Evolutionary conservation across 2,888 invertebrate species (phyloP).

Genomic region (Pegoplata infirma): DNA sequence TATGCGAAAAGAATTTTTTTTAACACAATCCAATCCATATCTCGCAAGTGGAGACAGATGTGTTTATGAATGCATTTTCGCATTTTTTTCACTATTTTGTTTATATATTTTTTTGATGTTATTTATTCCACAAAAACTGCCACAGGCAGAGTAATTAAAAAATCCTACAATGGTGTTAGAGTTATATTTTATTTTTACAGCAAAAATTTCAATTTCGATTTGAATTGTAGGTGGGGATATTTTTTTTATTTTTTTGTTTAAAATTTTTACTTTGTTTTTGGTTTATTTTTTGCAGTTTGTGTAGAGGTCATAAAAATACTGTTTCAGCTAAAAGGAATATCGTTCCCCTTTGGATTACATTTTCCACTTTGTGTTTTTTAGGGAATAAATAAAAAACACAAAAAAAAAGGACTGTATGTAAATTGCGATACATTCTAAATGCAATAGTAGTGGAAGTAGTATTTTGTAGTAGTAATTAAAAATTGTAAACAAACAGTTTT

Average conservation of each 20-base stretch:
- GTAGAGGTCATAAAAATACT: constrained; percentile 51
- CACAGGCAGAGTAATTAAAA: constrained; percentile 53
- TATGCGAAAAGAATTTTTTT: too few species aligned
- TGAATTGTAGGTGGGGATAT: constrained; percentile 27
- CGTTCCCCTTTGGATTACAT: constrained; percentile 24
- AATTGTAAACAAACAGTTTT: constrained; percentile 13
- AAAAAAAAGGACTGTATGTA: too few species aligned
- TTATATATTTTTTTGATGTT: too few species aligned
- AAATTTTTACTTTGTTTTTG: constrained; percentile 10
- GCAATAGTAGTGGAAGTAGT: too few species aligned
- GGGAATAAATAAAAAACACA: too few species aligned
- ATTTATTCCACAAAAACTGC: constrained; percentile 37
- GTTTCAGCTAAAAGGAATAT: constrained; percentile 34
- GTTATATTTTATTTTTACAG: constrained; percentile 36
- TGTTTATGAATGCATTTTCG: neutral
- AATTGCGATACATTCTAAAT: too few species aligned
- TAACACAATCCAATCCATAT: too few species aligned
- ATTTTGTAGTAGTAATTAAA: constrained; percentile 1
- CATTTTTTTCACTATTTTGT: neutral
- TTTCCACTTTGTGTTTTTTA: constrained; percentile 7
- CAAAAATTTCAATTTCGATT: constrained; percentile 50
- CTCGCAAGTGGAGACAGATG: too few species aligned
- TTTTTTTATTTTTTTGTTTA: neutral
- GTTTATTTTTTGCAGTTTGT: constrained; percentile 8
- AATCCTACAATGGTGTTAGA: constrained; percentile 46